A percentile compares a stretch with the other conserved stretches of the same genome.
These are phyloP conservation scores for Crotalus viridis DNA, from an alignment of 2,113 vertebrate species.

Conservation along the genomic window DNA sequence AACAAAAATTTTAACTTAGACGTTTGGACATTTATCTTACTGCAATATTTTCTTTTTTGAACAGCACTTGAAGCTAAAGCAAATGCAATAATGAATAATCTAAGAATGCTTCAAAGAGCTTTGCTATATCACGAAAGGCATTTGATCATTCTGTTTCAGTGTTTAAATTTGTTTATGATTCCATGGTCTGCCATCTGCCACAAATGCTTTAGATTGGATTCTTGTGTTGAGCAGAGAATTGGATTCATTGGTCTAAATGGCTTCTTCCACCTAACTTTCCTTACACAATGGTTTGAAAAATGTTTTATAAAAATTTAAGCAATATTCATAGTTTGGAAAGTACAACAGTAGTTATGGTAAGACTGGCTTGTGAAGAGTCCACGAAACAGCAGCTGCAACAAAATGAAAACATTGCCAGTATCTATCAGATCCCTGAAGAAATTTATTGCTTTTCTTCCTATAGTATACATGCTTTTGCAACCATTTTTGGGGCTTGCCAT, in stretches of 20 bases:
- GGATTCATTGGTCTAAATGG: neutral
- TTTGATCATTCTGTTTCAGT: neutral
- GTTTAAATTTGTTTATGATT: neutral
- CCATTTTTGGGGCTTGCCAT: too few species aligned
- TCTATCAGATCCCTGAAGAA: neutral
- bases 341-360: neutral
- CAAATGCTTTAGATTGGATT: neutral
- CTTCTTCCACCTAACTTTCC: neutral
- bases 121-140: neutral
- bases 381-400: neutral
- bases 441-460: too few species aligned
- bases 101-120: neutral
- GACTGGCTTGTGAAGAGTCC: neutral
- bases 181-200: neutral
- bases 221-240: neutral
- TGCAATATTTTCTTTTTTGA: neutral
- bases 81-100: neutral
- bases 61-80: neutral
- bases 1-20: neutral
- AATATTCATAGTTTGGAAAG: neutral
- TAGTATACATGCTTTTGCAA: too few species aligned
- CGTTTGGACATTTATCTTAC: neutral
- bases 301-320: neutral
- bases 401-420: neutral
- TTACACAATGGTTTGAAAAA: neutral